Conservation (phyloP, 2,888 invertebrate genomes). For the Hirudinaria manillensis region DNA sequence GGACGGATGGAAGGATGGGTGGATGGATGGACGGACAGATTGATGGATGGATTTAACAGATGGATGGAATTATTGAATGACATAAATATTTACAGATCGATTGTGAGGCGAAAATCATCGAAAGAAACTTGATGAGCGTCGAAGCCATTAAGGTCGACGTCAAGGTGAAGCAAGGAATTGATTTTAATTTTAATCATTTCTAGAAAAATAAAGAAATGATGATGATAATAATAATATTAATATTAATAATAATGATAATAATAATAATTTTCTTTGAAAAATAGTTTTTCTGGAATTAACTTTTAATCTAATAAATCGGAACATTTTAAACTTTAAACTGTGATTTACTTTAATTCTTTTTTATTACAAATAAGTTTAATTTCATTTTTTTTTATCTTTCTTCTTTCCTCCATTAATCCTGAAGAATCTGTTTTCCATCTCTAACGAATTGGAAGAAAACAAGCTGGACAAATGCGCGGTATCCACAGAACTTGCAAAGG, state of each 20-base stretch:
- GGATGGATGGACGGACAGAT: too few species aligned
- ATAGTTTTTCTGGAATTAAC: not conserved
- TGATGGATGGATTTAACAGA: too few species aligned
- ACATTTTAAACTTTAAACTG: not conserved
- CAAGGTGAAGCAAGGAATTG: slow-evolving; percentile 18
- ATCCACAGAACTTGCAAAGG: slow-evolving; percentile 27
- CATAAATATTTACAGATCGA: slow-evolving; percentile 6
- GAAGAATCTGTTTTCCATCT: slow-evolving; percentile 29
- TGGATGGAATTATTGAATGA: too few species aligned
- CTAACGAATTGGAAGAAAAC: slow-evolving; percentile 33
- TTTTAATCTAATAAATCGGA: too few species aligned
- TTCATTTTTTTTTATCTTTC: not conserved
- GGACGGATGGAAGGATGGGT: too few species aligned
- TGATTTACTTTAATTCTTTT: not conserved
- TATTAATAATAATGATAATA: not conserved
- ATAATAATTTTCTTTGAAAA: not conserved
- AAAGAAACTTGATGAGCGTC: slow-evolving; percentile 20
- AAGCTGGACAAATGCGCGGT: slow-evolving; percentile 31
- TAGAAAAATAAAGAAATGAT: too few species aligned
- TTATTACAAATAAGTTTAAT: not conserved
- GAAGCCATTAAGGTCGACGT: slow-evolving; percentile 27
- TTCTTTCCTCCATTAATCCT: not conserved
- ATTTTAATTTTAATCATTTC: not conserved
- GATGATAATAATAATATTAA: not conserved
- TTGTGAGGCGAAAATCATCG: slow-evolving; percentile 28